Evolutionary conservation across 2,797 vertebrate genomes (phyloP).

Genomic region (Bovichtus variegatus): DNA sequence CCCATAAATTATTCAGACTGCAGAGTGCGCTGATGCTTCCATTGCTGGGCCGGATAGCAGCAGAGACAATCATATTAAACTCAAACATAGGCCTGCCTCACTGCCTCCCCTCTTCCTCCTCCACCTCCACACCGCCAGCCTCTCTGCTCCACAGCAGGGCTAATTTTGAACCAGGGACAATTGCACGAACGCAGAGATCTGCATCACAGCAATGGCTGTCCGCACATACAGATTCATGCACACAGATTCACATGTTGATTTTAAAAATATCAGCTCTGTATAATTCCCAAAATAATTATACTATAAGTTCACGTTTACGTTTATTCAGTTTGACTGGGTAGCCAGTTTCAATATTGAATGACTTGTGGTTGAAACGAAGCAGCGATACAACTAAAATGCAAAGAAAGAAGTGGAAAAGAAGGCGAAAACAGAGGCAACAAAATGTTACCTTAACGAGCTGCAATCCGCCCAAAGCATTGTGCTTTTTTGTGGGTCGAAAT

Average conservation of each 20-base stretch:
- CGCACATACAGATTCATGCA: background rate
- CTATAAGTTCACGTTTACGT: too few relatives aligned
- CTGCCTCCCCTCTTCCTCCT: background rate
- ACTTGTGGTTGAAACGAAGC: too few relatives aligned
- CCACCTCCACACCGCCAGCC: background rate
- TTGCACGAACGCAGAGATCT: slow-evolving; percentile 13
- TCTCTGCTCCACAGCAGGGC: slow-evolving; percentile 15
- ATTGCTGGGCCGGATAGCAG: slow-evolving; percentile 69
- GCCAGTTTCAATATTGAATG: too few relatives aligned
- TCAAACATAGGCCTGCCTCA: slow-evolving; percentile 27
- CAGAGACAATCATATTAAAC: slow-evolving; percentile 54
- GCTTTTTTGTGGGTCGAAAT: too few relatives aligned
- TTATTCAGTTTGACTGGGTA: too few relatives aligned
- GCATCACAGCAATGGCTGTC: background rate
- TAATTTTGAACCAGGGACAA: background rate
- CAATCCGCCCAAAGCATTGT: too few relatives aligned
- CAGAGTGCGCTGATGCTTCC: slow-evolving; percentile 51
- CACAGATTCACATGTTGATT: background rate
- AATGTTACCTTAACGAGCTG: too few relatives aligned
- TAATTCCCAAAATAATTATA: too few relatives aligned
- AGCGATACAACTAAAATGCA: too few relatives aligned
- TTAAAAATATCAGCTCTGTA: too few relatives aligned
- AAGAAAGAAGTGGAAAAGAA: too few relatives aligned
- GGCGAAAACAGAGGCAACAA: too few relatives aligned
- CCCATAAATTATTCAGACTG: slow-evolving; percentile 82